phyloP scores from a whole-genome alignment of 2,888 invertebrate species.

The Melipona beecheii region DNA sequence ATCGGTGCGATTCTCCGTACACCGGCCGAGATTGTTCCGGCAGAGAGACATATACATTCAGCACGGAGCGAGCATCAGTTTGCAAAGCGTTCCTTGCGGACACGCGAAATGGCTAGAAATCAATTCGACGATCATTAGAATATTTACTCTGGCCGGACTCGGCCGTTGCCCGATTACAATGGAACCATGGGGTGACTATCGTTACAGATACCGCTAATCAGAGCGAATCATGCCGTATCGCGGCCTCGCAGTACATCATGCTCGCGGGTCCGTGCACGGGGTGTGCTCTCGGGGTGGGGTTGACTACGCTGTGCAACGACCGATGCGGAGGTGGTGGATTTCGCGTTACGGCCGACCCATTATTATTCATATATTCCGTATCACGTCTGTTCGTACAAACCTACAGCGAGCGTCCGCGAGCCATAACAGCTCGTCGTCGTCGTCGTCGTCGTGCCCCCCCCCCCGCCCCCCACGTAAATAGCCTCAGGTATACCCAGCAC shows the following conservation, averaged over 20 bases:
- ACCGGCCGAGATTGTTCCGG: background rate
- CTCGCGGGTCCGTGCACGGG: conserved; percentile 55
- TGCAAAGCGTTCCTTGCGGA: background rate
- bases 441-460: conserved; percentile 59
- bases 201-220: conserved; percentile 83
- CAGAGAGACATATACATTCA: background rate
- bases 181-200: conserved; percentile 77
- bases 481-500: conserved; percentile 60
- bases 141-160: conserved; percentile 44
- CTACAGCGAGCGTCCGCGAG: conserved; percentile 72
- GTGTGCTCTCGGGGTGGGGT: conserved; percentile 23
- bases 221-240: conserved; percentile 82
- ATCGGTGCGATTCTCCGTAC: background rate
- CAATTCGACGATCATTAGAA: conserved; percentile 40
- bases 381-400: conserved; percentile 82
- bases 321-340: conserved; percentile 73
- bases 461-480: conserved; percentile 66
- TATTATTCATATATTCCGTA: conserved; percentile 84
- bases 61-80: background rate
- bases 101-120: conserved; percentile 10
- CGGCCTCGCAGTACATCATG: conserved; percentile 76
- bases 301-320: conserved; percentile 65
- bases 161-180: conserved; percentile 74
- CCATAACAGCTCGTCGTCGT: conserved; percentile 68
- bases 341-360: conserved; percentile 79